These are phyloP conservation scores for Clinocottus analis DNA, from an alignment of 2,113 vertebrate genomes.

Conservation along the genomic window DNA sequence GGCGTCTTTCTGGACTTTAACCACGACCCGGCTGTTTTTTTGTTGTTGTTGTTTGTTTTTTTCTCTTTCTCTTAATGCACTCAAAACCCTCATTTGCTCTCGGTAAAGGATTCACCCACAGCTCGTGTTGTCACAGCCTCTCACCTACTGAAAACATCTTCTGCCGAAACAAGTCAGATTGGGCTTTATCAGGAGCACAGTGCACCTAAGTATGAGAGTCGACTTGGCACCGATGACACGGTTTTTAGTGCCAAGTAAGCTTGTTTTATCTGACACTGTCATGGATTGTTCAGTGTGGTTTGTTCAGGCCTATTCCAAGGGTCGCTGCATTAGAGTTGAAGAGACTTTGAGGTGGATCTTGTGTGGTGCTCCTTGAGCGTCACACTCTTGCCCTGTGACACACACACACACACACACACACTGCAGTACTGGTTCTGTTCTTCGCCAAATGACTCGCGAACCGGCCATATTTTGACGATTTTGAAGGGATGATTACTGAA, in stretches of 20 bases:
- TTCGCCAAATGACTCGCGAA: no score
- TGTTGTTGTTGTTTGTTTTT: no score
- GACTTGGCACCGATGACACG: not conserved
- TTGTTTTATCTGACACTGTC: not conserved
- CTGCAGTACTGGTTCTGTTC: no score
- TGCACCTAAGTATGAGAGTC: not conserved
- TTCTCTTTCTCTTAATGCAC: not conserved
- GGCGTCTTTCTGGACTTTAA: not conserved
- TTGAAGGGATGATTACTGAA: no score
- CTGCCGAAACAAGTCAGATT: not conserved
- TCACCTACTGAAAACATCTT: constrained; percentile 9
- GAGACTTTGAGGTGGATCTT: not conserved
- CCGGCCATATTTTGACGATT: no score
- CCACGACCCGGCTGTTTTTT: not conserved
- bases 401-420: no score
- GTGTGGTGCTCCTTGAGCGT: not conserved
- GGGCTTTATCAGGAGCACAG: constrained; percentile 4
- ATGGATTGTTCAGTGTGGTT: not conserved
- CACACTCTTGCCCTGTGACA: no score
- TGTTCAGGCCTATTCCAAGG: no score
- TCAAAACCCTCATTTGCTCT: not conserved
- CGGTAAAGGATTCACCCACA: not conserved
- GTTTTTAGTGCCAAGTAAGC: not conserved
- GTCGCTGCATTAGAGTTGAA: not conserved
- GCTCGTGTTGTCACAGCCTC: constrained; percentile 15